Evolutionary conservation across 2,888 invertebrate genomes (phyloP).

Genomic region (Crematogaster levior): DNA sequence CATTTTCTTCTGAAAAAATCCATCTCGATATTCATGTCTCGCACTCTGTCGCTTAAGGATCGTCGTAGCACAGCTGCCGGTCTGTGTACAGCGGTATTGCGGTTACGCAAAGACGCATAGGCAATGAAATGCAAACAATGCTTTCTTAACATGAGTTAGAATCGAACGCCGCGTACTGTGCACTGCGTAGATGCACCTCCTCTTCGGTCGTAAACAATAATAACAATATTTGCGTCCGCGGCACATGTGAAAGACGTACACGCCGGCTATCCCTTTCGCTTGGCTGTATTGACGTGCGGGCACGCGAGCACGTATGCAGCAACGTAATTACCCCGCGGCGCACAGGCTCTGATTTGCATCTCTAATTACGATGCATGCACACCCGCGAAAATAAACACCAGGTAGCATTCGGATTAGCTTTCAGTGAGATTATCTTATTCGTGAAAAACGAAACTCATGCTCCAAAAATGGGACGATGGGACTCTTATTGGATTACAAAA

Average conservation of each 20-base stretch:
- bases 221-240: slow-evolving; percentile 40
- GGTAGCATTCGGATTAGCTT: background rate
- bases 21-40: background rate
- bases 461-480: background rate
- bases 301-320: slow-evolving; percentile 25
- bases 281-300: background rate
- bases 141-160: slow-evolving; percentile 31
- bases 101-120: slow-evolving; percentile 37
- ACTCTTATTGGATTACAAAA: background rate
- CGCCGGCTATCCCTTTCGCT: background rate
- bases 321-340: background rate
- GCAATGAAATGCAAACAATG: slow-evolving; percentile 53
- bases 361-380: background rate
- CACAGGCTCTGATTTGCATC: background rate
- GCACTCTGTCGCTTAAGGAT: background rate
- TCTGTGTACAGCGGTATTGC: slow-evolving; percentile 8
- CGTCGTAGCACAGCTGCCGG: background rate
- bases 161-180: slow-evolving; percentile 4
- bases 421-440: background rate
- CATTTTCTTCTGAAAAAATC: background rate
- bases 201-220: slow-evolving; percentile 26
- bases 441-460: background rate
- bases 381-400: background rate
- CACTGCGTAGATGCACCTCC: slow-evolving; percentile 27
- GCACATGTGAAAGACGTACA: background rate